Conservation (phyloP, 30 jellyfish, hydroid and myxozoan species). For the Pelagia noctiluca region DNA sequence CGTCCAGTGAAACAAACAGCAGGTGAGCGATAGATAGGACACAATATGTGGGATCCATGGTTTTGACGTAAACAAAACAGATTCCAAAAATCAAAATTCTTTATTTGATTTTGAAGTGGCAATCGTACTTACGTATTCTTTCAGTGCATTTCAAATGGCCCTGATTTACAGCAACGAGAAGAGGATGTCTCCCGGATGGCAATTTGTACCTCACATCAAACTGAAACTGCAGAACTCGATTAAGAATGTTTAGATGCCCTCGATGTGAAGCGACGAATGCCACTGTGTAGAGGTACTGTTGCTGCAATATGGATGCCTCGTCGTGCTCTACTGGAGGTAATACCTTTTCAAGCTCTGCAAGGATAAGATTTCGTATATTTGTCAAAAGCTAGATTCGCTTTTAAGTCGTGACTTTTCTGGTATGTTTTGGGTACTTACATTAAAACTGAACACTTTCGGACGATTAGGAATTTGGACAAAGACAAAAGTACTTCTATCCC, state of each 20-base stretch:
- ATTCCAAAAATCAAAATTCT: too few species aligned
- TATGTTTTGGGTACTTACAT: too few species aligned
- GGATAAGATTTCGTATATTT: background rate
- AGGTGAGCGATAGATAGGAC: too few species aligned
- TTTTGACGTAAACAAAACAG: too few species aligned
- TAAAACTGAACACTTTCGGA: too few species aligned
- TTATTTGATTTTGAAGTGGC: too few species aligned
- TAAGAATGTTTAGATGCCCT: conserved; percentile 47
- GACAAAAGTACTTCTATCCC: too few species aligned
- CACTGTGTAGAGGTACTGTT: conserved; percentile 42
- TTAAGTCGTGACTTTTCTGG: too few species aligned
- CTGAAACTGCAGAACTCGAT: conserved; percentile 12
- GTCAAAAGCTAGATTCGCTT: too few species aligned
- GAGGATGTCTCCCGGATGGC: conserved; percentile 80
- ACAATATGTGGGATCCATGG: too few species aligned
- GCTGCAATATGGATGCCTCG: conserved; percentile 24
- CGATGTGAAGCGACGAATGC: conserved; percentile 68
- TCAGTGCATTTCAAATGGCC: conserved; percentile 72
- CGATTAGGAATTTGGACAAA: too few species aligned
- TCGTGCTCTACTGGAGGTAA: conserved; percentile 13
- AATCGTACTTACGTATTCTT: conserved; percentile 59
- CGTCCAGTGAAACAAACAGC: too few species aligned
- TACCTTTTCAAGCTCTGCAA: conserved; percentile 17
- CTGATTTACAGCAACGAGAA: conserved; percentile 69
- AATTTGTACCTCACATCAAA: conserved; percentile 40